Evolutionary conservation across 2,888 invertebrate genomes (phyloP).

Genomic region (Brenthis hecate): DNA sequence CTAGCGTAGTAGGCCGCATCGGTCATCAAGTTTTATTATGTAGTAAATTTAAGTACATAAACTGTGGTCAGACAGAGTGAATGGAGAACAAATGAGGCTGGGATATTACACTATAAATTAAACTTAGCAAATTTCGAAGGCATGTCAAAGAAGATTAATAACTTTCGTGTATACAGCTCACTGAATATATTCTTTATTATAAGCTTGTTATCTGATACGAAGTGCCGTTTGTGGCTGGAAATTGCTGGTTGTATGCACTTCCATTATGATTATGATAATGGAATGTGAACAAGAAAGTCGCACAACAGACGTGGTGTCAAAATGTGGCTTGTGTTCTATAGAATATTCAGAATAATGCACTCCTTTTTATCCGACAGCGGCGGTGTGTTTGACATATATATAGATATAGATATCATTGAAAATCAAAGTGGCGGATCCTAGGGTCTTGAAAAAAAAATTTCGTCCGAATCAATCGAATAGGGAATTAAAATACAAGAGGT

Average conservation of each 20-base stretch:
- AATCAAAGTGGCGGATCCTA: no score
- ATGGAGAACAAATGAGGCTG: no score
- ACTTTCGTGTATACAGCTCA: slow-evolving; percentile 55
- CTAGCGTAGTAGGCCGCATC: no score
- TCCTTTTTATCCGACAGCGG: no score
- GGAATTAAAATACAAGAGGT: no score
- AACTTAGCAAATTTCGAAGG: slow-evolving; percentile 10
- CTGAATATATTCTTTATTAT: slow-evolving; percentile 47
- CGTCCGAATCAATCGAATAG: no score
- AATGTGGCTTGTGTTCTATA: slow-evolving; percentile 52
- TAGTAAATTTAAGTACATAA: no score
- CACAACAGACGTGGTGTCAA: slow-evolving; percentile 56
- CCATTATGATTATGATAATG: slow-evolving; percentile 67
- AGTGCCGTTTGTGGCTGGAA: slow-evolving; percentile 58
- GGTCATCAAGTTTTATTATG: no score
- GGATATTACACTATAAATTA: slow-evolving; percentile 1
- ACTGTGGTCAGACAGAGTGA: no score
- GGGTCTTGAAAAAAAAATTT: no score
- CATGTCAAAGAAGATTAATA: slow-evolving; percentile 41
- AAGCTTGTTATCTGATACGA: slow-evolving; percentile 64
- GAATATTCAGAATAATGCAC: slow-evolving; percentile 40
- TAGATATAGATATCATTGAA: no score
- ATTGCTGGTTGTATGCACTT: slow-evolving; percentile 66
- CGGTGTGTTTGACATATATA: no score
- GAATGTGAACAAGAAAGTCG: slow-evolving; percentile 69